A percentile compares a stretch with the other conserved stretches of the same genome.
phyloP scores from a whole-genome alignment of 2,797 vertebrate genomes.

The Gouania willdenowi region DNA sequence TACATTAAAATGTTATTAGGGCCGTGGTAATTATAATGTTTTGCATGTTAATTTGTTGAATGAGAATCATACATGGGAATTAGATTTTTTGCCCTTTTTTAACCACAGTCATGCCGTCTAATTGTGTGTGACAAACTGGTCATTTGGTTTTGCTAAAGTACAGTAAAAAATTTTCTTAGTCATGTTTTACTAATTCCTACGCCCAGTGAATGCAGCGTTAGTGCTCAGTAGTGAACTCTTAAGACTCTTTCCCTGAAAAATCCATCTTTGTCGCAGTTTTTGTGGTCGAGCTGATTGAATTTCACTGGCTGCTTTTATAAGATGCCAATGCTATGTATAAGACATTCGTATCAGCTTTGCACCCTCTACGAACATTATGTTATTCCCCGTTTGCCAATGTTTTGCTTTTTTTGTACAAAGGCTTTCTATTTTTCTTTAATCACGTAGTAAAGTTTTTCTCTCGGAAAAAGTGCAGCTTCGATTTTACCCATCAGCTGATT shows the following conservation, averaged over 20 bases:
- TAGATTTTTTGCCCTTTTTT: no score
- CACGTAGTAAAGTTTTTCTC: conserved; percentile 1
- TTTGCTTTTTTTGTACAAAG: conserved; percentile 1
- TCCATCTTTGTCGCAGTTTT: conserved; percentile 18
- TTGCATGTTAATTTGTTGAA: no score
- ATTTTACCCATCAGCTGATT: conserved; percentile 6
- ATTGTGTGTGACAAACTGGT: no score
- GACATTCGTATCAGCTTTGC: conserved; percentile 1
- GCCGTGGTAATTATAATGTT: no score
- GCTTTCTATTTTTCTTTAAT: not conserved
- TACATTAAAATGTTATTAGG: no score
- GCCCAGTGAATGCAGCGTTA: no score
- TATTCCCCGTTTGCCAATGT: not conserved
- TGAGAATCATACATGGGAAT: no score
- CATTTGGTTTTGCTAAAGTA: no score
- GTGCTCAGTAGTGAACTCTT: not conserved
- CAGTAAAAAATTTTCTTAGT: no score
- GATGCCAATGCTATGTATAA: not conserved
- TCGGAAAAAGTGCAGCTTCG: conserved; percentile 13
- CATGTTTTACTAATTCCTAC: no score
- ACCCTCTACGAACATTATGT: not conserved
- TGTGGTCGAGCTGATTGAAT: conserved; percentile 12
- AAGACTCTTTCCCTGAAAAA: conserved; percentile 1
- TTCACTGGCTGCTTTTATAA: conserved; percentile 22
- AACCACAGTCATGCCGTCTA: no score